Conservation (phyloP, 2,888 invertebrate species). For the Mesopsocus fuscifrons region DNA sequence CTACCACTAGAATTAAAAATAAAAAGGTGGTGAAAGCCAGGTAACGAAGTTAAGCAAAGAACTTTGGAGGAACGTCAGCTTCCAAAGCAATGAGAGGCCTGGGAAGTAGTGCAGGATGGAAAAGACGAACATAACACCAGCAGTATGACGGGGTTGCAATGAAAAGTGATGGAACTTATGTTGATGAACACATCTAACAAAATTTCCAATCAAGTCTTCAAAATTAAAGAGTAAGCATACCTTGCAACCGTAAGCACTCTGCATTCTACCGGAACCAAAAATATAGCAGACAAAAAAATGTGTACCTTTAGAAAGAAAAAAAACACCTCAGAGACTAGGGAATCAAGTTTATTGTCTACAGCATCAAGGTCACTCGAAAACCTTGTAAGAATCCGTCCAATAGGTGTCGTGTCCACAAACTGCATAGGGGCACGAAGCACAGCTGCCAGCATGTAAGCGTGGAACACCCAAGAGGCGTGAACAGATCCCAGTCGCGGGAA, state of each 20-base stretch:
- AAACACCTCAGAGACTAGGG: background rate
- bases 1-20: slow-evolving; percentile 21
- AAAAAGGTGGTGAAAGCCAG: slow-evolving; percentile 28
- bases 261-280: too few relatives aligned
- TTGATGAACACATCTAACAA: too few relatives aligned
- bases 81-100: too few relatives aligned
- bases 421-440: slow-evolving; percentile 48
- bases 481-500: slow-evolving; percentile 13
- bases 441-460: slow-evolving; percentile 33
- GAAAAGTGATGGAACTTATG: too few relatives aligned
- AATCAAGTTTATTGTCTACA: slow-evolving; percentile 27
- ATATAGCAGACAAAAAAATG: too few relatives aligned
- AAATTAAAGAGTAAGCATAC: too few relatives aligned
- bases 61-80: background rate
- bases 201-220: too few relatives aligned
- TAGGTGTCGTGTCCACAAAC: slow-evolving; percentile 61
- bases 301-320: too few relatives aligned
- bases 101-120: background rate
- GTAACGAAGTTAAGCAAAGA: too few relatives aligned
- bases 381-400: slow-evolving; percentile 50
- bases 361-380: slow-evolving; percentile 36
- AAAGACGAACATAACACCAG: too few relatives aligned
- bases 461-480: slow-evolving; percentile 22
- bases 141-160: too few relatives aligned
- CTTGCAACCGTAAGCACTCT: too few relatives aligned